Evolutionary conservation across 2,113 vertebrate genomes (phyloP).

Genomic region (Anhinga anhinga): DNA sequence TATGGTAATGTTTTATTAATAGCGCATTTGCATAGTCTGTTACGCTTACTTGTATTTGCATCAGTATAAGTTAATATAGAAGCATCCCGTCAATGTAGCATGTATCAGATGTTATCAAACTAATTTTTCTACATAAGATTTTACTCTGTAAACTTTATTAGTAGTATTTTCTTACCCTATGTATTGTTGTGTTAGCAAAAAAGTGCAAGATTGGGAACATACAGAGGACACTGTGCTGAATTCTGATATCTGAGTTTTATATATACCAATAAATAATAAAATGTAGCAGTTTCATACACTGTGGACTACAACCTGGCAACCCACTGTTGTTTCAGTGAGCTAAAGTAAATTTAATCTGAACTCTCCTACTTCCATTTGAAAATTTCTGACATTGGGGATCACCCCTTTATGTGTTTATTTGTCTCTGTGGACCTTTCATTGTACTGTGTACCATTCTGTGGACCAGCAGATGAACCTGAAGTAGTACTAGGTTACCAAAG

Average conservation of each 20-base stretch:
- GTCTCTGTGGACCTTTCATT: background rate
- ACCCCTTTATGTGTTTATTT: background rate
- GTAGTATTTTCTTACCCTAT: background rate
- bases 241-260: background rate
- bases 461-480: background rate
- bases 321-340: background rate
- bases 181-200: background rate
- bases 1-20: background rate
- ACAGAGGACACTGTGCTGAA: background rate
- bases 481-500: background rate
- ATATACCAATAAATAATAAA: background rate
- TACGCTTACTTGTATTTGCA: background rate
- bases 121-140: background rate
- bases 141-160: background rate
- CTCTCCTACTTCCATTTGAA: background rate
- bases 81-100: background rate
- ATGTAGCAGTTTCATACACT: background rate
- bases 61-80: background rate
- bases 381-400: background rate
- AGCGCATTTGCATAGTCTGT: background rate
- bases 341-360: background rate
- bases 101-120: background rate
- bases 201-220: background rate
- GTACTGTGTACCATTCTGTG: background rate
- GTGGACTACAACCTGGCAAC: background rate